Evolutionary conservation across 2,797 vertebrate genomes (phyloP), one percentile per base, ranked within the genome.

Genomic region (Ciconia nigra): DNA sequence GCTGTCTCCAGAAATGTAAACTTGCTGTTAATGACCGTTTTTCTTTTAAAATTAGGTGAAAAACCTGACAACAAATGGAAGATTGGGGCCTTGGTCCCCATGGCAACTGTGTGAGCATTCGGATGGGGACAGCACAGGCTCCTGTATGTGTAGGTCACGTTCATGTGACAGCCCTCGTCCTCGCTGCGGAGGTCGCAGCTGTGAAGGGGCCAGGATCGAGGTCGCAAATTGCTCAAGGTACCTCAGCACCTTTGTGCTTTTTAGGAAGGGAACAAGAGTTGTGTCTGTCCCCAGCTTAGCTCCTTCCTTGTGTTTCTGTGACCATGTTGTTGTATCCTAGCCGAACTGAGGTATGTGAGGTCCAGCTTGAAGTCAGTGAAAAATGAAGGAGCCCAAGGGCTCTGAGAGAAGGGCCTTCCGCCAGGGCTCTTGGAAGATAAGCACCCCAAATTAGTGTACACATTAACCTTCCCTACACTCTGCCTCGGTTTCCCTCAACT

Each of bases 191-290:
- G 99, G 99, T 58, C 98, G 96, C 4, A 96, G 96, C 94, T 99
- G 99, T 15, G 98, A 98, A 73, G 99, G 99, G 26, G 97, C 99
- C 74, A 98, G 98, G 84, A 99, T 99, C 14, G 99, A 99, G 92
- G 99, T 99, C 0, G 98, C 99, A 97, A 99, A 99, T 98, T 99
- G 99, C 91, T 99, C 99, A 26, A 99, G 99, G 99, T 99, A 97
- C 46, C 29, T 87, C 54, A 42, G 25, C 3, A 1, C 82, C 74
- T 94, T 65, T 82, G 33, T 74, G 59, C 15, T 28, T 93, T 89
- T 55, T 37, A 51, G 57, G 52, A 93, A 85, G 31, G 57, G n/a
- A 81, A 25, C 13, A 46, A 67, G 46, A 74, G 3, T 19, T 80
- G 35, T 76, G 57, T 51, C 54, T 87, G n/a, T 59, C n/a, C 39